A percentile compares a stretch with the other conserved stretches of the same genome.
These are phyloP conservation scores for Alces alces DNA, from an alignment of 2,113 vertebrate genomes.

Conservation along the genomic window DNA sequence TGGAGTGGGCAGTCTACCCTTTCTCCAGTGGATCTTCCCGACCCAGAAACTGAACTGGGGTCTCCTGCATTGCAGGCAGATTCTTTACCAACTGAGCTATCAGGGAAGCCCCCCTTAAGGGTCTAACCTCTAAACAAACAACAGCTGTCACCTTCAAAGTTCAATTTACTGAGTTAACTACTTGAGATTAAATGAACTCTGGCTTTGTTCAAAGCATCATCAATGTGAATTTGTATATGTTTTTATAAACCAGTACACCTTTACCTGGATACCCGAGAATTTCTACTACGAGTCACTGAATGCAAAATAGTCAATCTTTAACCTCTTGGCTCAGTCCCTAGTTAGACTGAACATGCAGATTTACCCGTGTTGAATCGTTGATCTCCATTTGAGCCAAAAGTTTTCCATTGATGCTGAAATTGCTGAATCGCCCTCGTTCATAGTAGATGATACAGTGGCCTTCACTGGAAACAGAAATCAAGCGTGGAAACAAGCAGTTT, in stretches of 20 bases:
- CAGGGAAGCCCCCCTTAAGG: background rate
- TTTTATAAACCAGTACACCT: background rate
- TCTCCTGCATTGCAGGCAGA: background rate
- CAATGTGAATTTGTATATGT: background rate
- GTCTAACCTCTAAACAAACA: background rate
- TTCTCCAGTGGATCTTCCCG: background rate
- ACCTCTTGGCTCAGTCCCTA: background rate
- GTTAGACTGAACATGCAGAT: background rate
- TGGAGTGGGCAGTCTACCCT: background rate
- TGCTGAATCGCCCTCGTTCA: slow-evolving; percentile 94
- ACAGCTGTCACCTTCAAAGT: background rate
- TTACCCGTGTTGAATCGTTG: slow-evolving; percentile 95
- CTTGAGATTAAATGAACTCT: background rate
- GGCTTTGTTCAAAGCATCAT: background rate
- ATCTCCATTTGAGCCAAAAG: slow-evolving; percentile 98
- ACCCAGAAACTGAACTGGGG: background rate
- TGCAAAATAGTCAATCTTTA: background rate
- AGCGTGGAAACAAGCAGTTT: slow-evolving; percentile 88
- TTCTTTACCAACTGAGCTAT: background rate
- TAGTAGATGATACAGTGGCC: slow-evolving; percentile 99
- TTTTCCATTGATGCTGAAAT: slow-evolving; percentile 99
- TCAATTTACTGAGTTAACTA: background rate
- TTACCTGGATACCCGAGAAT: background rate
- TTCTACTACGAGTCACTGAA: background rate
- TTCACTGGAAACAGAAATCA: slow-evolving; percentile 98